Evolutionary conservation across 37 sponge, comb jelly and placozoan genomes (phyloP), one percentile per base, ranked within the genome.

Genomic region (Axinella damicornis): DNA sequence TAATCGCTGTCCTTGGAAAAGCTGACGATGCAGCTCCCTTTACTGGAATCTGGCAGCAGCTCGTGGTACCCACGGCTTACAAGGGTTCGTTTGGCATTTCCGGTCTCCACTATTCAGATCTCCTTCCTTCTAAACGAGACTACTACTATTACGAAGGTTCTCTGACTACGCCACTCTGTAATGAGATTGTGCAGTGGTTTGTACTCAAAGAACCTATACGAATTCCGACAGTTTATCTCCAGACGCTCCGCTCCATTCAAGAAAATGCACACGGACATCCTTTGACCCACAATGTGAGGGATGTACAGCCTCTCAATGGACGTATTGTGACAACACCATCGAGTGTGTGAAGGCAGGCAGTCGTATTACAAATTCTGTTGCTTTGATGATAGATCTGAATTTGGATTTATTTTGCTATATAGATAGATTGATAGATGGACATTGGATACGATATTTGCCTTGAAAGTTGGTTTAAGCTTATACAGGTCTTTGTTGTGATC

Each of bases 111-210:
- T 53, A 56, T 2, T 12, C 16, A 15, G 71, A 83, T 9, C 65
- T 87, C 14, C 74, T 92, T 2, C 92, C 92, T 14, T 6, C 31
- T 4, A 56, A 70, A 38, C 37, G 25, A 31, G 46, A 70, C 57
- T 92, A 92, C 61, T 91, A 71, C 35, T 34, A 82, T 78, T 91
- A 86, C 65, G 66, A 75, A 46, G 92, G 92, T 0, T 91, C 92
- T 0, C 87, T 92, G 28, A 92, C 92, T 13, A 87, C 88, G 27
- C 92, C 92, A 5, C 68, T 36, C 0, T 92, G 84, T 69, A 58
- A 25, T 65, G 92, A 92, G 32, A 37, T 40, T 28, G 92, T 92
- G 40, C 87, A 86, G 32, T 92, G 92, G 92, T 83, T 92, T 72
- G 92, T 92, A 35, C 53, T 92, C 39, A 55, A 79, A 36, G 19